Conservation (phyloP, 1,140 invertebrate genomes). For the Zaprionus nigranus region DNA sequence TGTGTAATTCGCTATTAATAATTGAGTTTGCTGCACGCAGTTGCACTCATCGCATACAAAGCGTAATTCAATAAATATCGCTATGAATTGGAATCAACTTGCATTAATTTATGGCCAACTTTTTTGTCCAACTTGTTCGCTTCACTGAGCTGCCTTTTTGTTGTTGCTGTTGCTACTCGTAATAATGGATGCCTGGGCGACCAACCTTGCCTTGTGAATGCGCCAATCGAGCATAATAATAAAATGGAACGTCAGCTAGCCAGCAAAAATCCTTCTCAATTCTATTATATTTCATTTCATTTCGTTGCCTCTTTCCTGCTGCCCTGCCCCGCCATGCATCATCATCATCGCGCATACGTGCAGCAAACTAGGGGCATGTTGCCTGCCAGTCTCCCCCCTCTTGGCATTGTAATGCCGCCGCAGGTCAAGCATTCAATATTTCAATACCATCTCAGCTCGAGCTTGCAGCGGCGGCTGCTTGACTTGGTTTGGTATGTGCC, state of each 20-base stretch:
- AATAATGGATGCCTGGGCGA: conserved; percentile 21
- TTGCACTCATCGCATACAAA: background rate
- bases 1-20: conserved; percentile 8
- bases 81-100: conserved; percentile 36
- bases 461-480: background rate
- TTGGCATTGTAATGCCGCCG: conserved; percentile 29
- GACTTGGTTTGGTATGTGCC: conserved; percentile 22
- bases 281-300: conserved; percentile 51
- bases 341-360: conserved; percentile 28
- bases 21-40: conserved; percentile 17
- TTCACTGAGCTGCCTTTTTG: conserved; percentile 2
- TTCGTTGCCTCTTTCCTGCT: conserved; percentile 2
- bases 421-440: conserved; percentile 66
- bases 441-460: conserved; percentile 43
- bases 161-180: background rate
- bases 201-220: conserved; percentile 41
- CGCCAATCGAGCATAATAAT: conserved; percentile 50
- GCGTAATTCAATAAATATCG: conserved; percentile 33
- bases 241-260: conserved; percentile 30
- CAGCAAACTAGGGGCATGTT: conserved; percentile 18
- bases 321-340: conserved; percentile 27
- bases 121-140: conserved; percentile 19
- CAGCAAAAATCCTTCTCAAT: conserved; percentile 57
- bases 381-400: conserved; percentile 11
- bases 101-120: conserved; percentile 38